Evolutionary conservation across 2,888 invertebrate species (phyloP), one percentile per base, ranked within the genome.

Genomic region (Adelphocoris suturalis): DNA sequence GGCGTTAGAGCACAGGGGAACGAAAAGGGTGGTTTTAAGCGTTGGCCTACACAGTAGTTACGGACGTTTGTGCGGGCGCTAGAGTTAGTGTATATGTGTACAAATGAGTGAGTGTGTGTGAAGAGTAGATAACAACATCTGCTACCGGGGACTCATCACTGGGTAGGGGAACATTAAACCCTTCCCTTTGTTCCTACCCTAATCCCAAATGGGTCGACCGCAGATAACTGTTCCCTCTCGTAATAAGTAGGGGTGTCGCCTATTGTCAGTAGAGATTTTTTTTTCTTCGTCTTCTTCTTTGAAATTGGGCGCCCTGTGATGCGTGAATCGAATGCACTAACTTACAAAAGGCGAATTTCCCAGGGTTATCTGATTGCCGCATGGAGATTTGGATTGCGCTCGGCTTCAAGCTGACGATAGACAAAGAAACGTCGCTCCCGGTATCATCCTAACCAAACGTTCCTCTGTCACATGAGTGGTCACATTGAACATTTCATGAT

Each of bases 121-220:
- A 12, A 11, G 23, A 23, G 27, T 23, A 68, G 68, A 68, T 68
- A 68, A 68, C 68, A 68, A 23, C 68, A 68, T 68, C 68, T 68
- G 68, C 68, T 68, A 68, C 68, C 68, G 68, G 23, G 68, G 68
- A 68, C 68, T 11, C 68, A 68, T 68, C 68, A 68, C 23, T 12
- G 68, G 13, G 68, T 37, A 7, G 37, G 23, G 68, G 68, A 68
- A 68, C 7, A 19, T 27, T 68, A 68, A 68, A 68, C 68, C 68
- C 68, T 68, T 37, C 37, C 37, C 37, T 68, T 68, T 68, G 68
- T 68, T 68, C 68, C 37, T 37, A 19, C 23, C 68, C 68, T 68
- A 68, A 68, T n/a, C 68, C 68, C 23, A 68, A 68, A 68, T 68
- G 68, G 23, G 68, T 68, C 68, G 68, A 68, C 68, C 68, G 23